Percentiles rank a stretch among this genome's conserved stretches.
These are phyloP conservation scores for Polietes domitor DNA, from an alignment of 2,888 invertebrate species.

Conservation along the genomic window DNA sequence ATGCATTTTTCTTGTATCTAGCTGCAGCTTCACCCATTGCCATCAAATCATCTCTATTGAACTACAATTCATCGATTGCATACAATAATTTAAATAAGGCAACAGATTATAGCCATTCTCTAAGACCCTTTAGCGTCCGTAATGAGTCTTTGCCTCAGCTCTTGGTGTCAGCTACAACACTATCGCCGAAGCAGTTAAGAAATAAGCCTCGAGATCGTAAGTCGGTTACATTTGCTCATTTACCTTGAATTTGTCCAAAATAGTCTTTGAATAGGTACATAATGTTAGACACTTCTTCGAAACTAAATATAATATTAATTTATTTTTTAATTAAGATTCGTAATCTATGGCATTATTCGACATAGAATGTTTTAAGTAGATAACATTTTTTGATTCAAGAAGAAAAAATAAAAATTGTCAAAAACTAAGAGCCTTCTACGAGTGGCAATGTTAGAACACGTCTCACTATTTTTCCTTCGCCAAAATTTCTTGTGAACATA, in stretches of 20 bases:
- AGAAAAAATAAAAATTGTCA: too few relatives aligned
- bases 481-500: too few relatives aligned
- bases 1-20: not conserved
- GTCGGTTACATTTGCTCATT: constrained; percentile 46
- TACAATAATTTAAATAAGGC: constrained; percentile 34
- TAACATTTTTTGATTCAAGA: too few relatives aligned
- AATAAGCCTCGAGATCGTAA: constrained; percentile 63
- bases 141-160: constrained; percentile 60
- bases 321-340: too few relatives aligned
- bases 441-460: too few relatives aligned
- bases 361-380: too few relatives aligned
- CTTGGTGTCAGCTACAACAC: constrained; percentile 57
- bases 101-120: constrained; percentile 1
- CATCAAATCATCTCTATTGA: not conserved
- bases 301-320: too few relatives aligned
- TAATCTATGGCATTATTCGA: too few relatives aligned
- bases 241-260: not conserved
- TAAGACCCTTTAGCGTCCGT: constrained; percentile 34
- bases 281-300: too few relatives aligned
- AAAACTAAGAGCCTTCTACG: too few relatives aligned
- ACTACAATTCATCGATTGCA: constrained; percentile 34
- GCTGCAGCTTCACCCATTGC: constrained; percentile 48
- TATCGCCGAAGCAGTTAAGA: constrained; percentile 52
- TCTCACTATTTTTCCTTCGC: too few relatives aligned
- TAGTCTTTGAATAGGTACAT: too few relatives aligned